Evolutionary conservation across 2,888 invertebrate genomes (phyloP).

Genomic region (Andrena chrysosceles): DNA sequence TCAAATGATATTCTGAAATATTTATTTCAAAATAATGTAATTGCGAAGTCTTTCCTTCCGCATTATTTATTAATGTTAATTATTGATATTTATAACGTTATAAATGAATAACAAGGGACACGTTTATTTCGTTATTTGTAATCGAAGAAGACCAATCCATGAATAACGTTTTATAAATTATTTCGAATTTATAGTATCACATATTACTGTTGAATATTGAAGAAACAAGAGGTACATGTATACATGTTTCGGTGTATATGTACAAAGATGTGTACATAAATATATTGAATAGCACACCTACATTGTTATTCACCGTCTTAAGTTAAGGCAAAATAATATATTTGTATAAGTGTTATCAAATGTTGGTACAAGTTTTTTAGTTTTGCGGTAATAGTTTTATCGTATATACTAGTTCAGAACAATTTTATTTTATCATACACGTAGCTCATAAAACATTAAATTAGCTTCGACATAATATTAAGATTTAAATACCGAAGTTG

Average conservation of each 20-base stretch:
- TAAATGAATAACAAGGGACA: slow-evolving; percentile 5
- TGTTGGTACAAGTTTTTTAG: slow-evolving; percentile 36
- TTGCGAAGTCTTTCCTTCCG: slow-evolving; percentile 29
- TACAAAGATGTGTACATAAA: slow-evolving; percentile 47
- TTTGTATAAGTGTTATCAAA: slow-evolving; percentile 38
- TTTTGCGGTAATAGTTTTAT: slow-evolving; percentile 16
- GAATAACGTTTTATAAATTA: slow-evolving; percentile 16
- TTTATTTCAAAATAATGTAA: slow-evolving; percentile 32
- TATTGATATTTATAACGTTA: slow-evolving; percentile 17
- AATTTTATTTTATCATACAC: slow-evolving; percentile 25
- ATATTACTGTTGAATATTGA: slow-evolving; percentile 14
- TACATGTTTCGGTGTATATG: slow-evolving; percentile 22
- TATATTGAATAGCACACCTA: slow-evolving; percentile 49
- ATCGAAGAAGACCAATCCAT: background rate
- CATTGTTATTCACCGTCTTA: slow-evolving; percentile 51
- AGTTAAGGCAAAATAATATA: slow-evolving; percentile 34
- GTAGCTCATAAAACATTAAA: slow-evolving; percentile 28
- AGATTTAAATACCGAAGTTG: slow-evolving; percentile 33
- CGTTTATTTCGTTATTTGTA: slow-evolving; percentile 22
- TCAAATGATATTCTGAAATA: slow-evolving; percentile 44
- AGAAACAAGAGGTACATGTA: slow-evolving; percentile 9
- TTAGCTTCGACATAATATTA: slow-evolving; percentile 36
- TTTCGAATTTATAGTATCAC: slow-evolving; percentile 24
- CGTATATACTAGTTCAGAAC: slow-evolving; percentile 20
- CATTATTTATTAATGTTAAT: slow-evolving; percentile 49